Conservation (phyloP, 2,888 invertebrate species). For the Andricus quercusramuli region DNA sequence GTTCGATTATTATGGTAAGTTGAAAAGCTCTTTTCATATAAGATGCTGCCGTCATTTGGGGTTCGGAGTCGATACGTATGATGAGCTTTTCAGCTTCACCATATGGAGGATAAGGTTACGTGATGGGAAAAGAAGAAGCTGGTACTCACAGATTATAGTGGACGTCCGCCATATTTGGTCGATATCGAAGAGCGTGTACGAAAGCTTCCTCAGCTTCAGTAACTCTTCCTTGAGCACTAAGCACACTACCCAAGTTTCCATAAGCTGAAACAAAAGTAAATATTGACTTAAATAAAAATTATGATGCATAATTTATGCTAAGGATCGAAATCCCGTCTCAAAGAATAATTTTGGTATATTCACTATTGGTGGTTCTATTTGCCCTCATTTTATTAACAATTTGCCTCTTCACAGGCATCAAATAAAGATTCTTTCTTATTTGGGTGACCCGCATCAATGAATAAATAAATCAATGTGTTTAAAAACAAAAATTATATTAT, state of each 20-base stretch:
- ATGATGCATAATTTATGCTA: neutral
- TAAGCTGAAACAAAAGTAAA: constrained; percentile 85
- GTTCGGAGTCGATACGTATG: constrained; percentile 16
- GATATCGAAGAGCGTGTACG: constrained; percentile 91
- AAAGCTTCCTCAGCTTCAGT: constrained; percentile 95
- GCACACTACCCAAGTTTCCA: constrained; percentile 97
- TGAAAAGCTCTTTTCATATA: constrained; percentile 11
- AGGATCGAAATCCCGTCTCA: too few relatives aligned
- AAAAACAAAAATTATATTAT: too few relatives aligned
- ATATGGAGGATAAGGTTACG: constrained; percentile 20
- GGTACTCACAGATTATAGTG: constrained; percentile 98
- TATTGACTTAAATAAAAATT: constrained; percentile 1
- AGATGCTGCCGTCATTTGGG: constrained; percentile 7
- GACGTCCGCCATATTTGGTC: constrained; percentile 99
- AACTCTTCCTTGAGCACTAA: constrained; percentile 92
- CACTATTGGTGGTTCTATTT: too few relatives aligned
- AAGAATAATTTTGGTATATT: too few relatives aligned
- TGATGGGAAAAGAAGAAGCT: constrained; percentile 3
- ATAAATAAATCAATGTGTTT: too few relatives aligned
- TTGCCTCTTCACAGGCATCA: too few relatives aligned
- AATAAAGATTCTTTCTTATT: too few relatives aligned
- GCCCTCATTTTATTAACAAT: too few relatives aligned
- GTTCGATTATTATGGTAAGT: constrained; percentile 7
- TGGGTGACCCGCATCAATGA: too few relatives aligned
- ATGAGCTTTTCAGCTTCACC: constrained; percentile 19